phyloP scores from a whole-genome alignment of 2,888 invertebrate genomes.

The Diploptera punctata region DNA sequence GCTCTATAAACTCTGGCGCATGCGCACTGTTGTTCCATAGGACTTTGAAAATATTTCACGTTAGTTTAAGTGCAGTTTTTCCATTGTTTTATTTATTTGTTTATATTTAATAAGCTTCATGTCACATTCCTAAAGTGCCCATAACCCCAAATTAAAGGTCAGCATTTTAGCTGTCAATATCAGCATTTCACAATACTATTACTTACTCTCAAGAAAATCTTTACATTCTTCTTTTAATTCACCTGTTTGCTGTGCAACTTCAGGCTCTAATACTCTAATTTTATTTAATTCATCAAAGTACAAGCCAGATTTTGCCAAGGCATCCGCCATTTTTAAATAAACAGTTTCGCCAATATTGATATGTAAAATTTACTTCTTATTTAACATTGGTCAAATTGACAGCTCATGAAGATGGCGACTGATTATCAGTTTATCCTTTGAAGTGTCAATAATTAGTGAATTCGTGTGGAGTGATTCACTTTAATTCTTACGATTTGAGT shows the following conservation, averaged over 20 bases:
- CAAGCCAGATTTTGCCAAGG: conserved; percentile 76
- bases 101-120: too few relatives aligned
- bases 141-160: too few relatives aligned
- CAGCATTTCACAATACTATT: too few relatives aligned
- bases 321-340: conserved; percentile 67
- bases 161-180: too few relatives aligned
- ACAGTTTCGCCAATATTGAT: background rate
- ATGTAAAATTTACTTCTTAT: too few relatives aligned
- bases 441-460: background rate
- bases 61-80: too few relatives aligned
- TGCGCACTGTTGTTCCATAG: too few relatives aligned
- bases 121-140: too few relatives aligned
- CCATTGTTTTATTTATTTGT: too few relatives aligned
- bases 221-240: conserved; percentile 86
- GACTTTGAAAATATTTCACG: too few relatives aligned
- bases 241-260: conserved; percentile 77
- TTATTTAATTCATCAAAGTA: conserved; percentile 91
- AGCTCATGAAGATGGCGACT: background rate
- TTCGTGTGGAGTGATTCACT: background rate
- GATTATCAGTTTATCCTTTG: background rate
- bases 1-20: too few relatives aligned
- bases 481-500: background rate
- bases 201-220: conserved; percentile 84
- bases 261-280: conserved; percentile 78
- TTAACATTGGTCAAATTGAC: background rate